Evolutionary conservation across 1,140 invertebrate species (phyloP).

Genomic region (Eupristina koningsbergeri): DNA sequence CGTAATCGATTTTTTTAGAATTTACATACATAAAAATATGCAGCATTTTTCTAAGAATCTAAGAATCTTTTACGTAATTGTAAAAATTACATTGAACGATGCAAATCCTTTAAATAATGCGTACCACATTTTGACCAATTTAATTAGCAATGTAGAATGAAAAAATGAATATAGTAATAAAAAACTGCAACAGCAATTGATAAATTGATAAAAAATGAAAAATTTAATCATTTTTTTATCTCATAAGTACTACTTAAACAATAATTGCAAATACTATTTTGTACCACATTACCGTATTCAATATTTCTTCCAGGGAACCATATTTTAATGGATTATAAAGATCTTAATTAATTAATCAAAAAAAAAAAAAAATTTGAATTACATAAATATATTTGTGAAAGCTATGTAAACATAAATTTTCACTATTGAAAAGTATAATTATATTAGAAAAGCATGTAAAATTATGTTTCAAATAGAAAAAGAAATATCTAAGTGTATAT

Average conservation of each 20-base stretch:
- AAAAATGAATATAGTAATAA: not conserved
- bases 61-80: not conserved
- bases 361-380: not conserved
- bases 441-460: not conserved
- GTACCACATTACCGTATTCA: slow-evolving; percentile 41
- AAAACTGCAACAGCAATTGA: not conserved
- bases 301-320: slow-evolving; percentile 20
- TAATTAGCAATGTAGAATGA: not conserved
- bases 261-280: slow-evolving; percentile 37
- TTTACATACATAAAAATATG: too few relatives aligned
- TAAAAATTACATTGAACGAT: not conserved
- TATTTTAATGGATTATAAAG: not conserved
- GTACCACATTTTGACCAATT: not conserved
- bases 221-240: slow-evolving; percentile 37
- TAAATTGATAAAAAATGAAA: slow-evolving; percentile 19
- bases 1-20: not conserved
- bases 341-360: not conserved
- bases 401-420: not conserved
- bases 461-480: not conserved
- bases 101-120: not conserved
- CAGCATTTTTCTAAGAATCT: not conserved
- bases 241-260: slow-evolving; percentile 1
- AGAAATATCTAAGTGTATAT: not conserved
- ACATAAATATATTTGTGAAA: not conserved
- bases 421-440: not conserved